A percentile compares a stretch with the other conserved stretches of the same genome.
phyloP scores from a whole-genome alignment of 2,113 vertebrate species.

The Symphodus melops region DNA sequence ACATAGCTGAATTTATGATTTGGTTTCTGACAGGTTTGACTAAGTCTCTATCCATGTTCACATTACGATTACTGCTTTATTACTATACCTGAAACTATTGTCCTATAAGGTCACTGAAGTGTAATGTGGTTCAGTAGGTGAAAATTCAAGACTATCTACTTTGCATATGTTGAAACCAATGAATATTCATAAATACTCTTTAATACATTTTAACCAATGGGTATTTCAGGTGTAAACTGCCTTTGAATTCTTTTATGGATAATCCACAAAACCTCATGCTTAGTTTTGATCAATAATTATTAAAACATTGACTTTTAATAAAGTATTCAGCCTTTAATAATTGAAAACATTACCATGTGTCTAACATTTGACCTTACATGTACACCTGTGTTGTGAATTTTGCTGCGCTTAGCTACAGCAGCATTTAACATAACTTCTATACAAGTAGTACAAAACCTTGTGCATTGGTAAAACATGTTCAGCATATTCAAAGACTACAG shows the following conservation, averaged over 20 bases:
- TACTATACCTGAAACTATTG: not conserved
- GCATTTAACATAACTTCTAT: not conserved
- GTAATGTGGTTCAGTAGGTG: not conserved
- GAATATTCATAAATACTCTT: too few species aligned
- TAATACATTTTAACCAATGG: too few species aligned
- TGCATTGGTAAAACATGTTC: not conserved
- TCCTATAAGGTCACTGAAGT: not conserved
- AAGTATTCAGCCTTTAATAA: slow-evolving; percentile 12
- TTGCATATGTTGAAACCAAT: too few species aligned
- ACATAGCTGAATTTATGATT: too few species aligned
- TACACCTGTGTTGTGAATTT: not conserved
- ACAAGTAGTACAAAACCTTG: not conserved
- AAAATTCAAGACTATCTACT: too few species aligned
- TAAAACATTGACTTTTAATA: not conserved
- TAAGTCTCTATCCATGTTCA: too few species aligned
- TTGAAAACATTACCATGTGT: slow-evolving; percentile 23
- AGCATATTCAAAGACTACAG: not conserved
- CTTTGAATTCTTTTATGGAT: too few species aligned
- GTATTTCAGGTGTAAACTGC: too few species aligned
- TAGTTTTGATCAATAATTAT: too few species aligned
- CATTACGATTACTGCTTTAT: not conserved
- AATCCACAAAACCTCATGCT: too few species aligned
- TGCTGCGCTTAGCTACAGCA: not conserved
- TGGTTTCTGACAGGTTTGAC: too few species aligned
- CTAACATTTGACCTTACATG: not conserved